A percentile compares a stretch with the other conserved stretches of the same genome.
Evolutionary conservation across 2,797 vertebrate species (phyloP).

Genomic region (Astyanax mexicanus): DNA sequence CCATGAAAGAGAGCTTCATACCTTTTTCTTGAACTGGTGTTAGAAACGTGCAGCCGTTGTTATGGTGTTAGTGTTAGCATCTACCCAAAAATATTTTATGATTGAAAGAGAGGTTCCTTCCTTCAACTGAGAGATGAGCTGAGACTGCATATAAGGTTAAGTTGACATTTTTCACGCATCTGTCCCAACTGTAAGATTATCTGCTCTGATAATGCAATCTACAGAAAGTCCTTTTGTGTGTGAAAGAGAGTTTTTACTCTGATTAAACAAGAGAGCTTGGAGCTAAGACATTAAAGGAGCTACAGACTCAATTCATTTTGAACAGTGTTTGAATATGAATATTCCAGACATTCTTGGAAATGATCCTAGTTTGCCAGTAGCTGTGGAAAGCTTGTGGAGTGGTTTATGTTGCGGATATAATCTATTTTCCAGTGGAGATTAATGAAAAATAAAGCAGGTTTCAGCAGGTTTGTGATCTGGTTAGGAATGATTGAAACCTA

Average conservation of each 20-base stretch:
- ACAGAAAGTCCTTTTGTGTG: background rate
- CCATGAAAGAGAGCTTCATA: too few relatives aligned
- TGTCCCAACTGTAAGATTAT: background rate
- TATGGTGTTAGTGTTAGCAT: too few relatives aligned
- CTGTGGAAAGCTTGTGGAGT: background rate
- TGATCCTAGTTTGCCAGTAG: background rate
- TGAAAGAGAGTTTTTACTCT: background rate
- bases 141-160: too few relatives aligned
- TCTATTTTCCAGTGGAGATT: too few relatives aligned
- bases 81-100: too few relatives aligned
- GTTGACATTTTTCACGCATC: too few relatives aligned
- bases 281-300: background rate
- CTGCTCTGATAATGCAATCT: background rate
- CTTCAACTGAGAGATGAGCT: too few relatives aligned
- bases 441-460: background rate
- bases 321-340: background rate
- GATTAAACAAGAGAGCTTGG: background rate
- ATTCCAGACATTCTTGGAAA: background rate
- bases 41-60: too few relatives aligned
- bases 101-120: too few relatives aligned
- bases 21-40: too few relatives aligned
- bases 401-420: background rate
- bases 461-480: background rate
- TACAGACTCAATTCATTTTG: background rate
- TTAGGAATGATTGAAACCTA: background rate